These are phyloP conservation scores for Rhinolophus sinicus DNA, from an alignment of 2,113 vertebrate species.

Conservation along the genomic window DNA sequence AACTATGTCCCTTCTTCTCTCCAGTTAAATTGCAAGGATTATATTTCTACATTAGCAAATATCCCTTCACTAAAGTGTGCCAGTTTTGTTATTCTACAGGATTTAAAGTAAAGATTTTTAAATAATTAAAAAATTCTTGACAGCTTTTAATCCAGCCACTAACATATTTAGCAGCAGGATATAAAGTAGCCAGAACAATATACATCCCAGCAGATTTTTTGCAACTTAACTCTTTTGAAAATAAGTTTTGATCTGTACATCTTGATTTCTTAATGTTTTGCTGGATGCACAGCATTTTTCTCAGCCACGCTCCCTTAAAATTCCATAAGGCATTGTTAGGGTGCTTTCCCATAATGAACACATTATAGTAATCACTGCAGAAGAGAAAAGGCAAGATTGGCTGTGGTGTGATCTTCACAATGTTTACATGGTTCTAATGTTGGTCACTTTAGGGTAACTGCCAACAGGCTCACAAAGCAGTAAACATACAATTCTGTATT, in stretches of 20 bases:
- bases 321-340: constrained; percentile 63
- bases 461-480: constrained; percentile 53
- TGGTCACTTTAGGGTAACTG: constrained; percentile 67
- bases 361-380: constrained; percentile 61
- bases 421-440: constrained; percentile 61
- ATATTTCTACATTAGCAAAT: neutral
- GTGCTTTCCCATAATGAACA: constrained; percentile 63
- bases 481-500: constrained; percentile 59
- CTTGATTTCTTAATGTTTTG: constrained; percentile 53
- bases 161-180: neutral
- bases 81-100: neutral
- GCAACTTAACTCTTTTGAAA: constrained; percentile 25
- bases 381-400: constrained; percentile 37
- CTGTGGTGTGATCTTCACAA: constrained; percentile 48
- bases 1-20: neutral
- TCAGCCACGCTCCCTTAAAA: constrained; percentile 65
- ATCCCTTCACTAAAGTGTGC: neutral
- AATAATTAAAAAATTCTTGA: neutral
- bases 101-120: neutral
- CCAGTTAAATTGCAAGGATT: neutral
- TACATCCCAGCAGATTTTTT: neutral
- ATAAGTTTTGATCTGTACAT: constrained; percentile 34
- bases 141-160: neutral
- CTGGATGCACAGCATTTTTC: neutral
- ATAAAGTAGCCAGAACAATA: neutral